Percentiles rank a stretch among this genome's conserved stretches.
phyloP scores from a whole-genome alignment of 2,797 vertebrate genomes.

The Amazona ochrocephala region DNA sequence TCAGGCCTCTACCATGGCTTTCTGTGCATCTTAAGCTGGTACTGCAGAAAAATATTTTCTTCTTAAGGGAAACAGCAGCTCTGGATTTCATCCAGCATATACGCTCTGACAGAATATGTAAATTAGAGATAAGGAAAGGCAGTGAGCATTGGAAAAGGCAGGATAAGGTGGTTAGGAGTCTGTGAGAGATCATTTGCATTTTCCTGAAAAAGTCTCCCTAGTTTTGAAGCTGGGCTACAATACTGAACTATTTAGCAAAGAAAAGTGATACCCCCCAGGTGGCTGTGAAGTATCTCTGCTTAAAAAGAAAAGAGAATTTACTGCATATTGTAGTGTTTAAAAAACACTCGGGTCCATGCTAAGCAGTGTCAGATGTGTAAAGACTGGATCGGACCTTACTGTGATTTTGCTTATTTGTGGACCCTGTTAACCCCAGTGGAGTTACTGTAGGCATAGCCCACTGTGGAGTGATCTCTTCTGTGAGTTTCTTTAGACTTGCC shows the following conservation, averaged over 20 bases:
- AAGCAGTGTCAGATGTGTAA: neutral
- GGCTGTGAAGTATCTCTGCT: neutral
- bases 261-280: neutral
- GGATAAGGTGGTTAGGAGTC: neutral
- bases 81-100: conserved; percentile 9
- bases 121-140: conserved; percentile 23
- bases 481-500: neutral
- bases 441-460: neutral
- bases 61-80: neutral
- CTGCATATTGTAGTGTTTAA: neutral
- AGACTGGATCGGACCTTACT: neutral
- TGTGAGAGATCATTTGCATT: neutral
- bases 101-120: neutral
- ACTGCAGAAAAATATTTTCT: neutral
- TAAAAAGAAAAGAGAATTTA: neutral
- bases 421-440: neutral
- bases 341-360: neutral
- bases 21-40: neutral
- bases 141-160: neutral
- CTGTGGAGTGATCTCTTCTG: neutral
- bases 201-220: neutral
- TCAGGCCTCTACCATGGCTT: neutral
- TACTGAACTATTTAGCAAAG: neutral
- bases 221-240: neutral
- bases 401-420: neutral